Conservation (phyloP, 2,888 invertebrate genomes). For the Agrotis ipsilon region DNA sequence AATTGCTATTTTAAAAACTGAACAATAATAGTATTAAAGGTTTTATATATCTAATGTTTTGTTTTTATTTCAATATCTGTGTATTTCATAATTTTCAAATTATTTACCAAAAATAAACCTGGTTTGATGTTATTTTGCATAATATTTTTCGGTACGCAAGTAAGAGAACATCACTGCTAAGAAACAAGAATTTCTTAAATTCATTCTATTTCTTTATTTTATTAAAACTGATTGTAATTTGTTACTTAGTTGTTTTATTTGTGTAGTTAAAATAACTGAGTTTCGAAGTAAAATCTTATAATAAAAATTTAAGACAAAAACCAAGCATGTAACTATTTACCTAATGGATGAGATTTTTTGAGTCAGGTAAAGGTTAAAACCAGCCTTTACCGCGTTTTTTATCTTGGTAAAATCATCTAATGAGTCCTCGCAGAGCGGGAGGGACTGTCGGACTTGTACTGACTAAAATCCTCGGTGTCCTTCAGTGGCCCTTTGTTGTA, state of each 20-base stretch:
- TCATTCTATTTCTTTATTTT: slow-evolving; percentile 9
- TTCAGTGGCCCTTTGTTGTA: too few species aligned
- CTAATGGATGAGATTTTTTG: too few species aligned
- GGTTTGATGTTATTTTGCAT: not conserved
- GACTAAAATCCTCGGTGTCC: too few species aligned
- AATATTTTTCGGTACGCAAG: not conserved
- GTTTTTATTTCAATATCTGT: slow-evolving; percentile 63
- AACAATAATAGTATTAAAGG: slow-evolving; percentile 88
- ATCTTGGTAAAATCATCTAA: too few species aligned
- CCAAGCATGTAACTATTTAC: too few species aligned
- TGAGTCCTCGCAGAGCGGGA: too few species aligned
- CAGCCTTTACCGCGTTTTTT: too few species aligned
- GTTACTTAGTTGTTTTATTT: slow-evolving; percentile 32
- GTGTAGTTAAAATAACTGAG: not conserved
- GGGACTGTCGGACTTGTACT: too few species aligned
- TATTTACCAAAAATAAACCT: not conserved
- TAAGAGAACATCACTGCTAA: not conserved
- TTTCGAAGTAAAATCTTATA: too few species aligned
- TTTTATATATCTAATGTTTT: slow-evolving; percentile 72
- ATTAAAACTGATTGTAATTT: slow-evolving; percentile 32
- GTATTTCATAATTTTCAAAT: not conserved
- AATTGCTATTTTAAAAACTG: slow-evolving; percentile 75
- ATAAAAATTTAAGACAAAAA: too few species aligned
- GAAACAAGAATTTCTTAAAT: slow-evolving; percentile 7
- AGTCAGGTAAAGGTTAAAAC: too few species aligned